These are phyloP conservation scores for Oscheius sp. DNA, from an alignment of 2,888 invertebrate species.

Conservation along the genomic window DNA sequence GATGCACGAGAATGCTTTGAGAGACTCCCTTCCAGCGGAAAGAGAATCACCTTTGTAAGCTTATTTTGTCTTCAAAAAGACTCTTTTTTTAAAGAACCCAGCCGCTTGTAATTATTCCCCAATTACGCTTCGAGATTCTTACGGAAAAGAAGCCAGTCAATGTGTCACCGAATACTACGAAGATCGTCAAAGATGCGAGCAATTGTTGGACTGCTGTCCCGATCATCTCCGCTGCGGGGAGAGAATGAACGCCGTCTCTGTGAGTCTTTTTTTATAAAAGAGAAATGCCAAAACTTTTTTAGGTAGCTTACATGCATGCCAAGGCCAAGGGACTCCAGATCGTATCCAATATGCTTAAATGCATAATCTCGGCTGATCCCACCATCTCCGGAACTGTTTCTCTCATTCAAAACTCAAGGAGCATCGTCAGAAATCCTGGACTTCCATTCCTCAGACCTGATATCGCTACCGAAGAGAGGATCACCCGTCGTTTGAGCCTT, in stretches of 20 bases:
- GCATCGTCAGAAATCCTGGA: constrained; percentile 36
- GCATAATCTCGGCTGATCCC: constrained; percentile 45
- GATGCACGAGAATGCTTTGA: constrained; percentile 56
- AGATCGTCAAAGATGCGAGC: constrained; percentile 53
- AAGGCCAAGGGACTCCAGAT: constrained; percentile 51
- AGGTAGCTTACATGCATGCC: constrained; percentile 50
- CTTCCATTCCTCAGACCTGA: constrained; percentile 50
- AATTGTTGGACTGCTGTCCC: constrained; percentile 54
- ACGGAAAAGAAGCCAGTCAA: constrained; percentile 42
- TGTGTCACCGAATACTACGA: constrained; percentile 51
- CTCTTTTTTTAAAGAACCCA: constrained; percentile 27
- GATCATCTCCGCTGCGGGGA: constrained; percentile 57
- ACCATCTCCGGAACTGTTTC: constrained; percentile 37
- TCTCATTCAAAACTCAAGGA: constrained; percentile 31
- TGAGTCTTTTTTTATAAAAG: too few relatives aligned
- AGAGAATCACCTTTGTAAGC: constrained; percentile 30
- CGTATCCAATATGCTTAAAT: constrained; percentile 47
- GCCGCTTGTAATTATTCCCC: constrained; percentile 36
- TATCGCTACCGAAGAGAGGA: constrained; percentile 47
- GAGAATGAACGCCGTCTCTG: constrained; percentile 55
- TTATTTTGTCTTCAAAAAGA: neutral
- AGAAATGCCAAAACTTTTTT: too few relatives aligned
- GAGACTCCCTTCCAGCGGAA: constrained; percentile 44
- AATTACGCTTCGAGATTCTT: constrained; percentile 31
- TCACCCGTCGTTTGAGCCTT: constrained; percentile 40